Evolutionary conservation across 2,888 invertebrate genomes (phyloP).

Genomic region (Ennomos erosarius): DNA sequence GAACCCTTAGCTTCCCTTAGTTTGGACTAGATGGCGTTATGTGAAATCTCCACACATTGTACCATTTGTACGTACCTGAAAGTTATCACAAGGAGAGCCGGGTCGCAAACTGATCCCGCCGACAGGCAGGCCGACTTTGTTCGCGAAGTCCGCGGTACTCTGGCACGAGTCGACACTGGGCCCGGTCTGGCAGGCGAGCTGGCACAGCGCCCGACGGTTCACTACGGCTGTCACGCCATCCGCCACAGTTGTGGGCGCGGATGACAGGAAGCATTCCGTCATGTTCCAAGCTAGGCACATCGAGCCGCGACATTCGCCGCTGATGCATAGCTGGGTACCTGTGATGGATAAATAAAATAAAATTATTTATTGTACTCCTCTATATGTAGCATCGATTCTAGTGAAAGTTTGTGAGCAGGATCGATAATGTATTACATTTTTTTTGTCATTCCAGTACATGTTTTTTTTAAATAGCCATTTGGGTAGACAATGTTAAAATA

Average conservation of each 20-base stretch:
- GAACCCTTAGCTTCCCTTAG: too few species aligned
- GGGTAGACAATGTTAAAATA: too few species aligned
- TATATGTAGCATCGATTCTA: too few species aligned
- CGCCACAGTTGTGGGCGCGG: slow-evolving; percentile 86
- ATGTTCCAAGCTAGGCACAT: slow-evolving; percentile 98
- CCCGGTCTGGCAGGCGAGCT: slow-evolving; percentile 97
- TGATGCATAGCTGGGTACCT: slow-evolving; percentile 92
- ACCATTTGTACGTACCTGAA: slow-evolving; percentile 94
- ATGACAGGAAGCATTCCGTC: slow-evolving; percentile 97
- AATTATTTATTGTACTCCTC: too few species aligned
- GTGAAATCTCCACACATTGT: too few species aligned
- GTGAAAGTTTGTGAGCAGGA: too few species aligned
- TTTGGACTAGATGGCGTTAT: too few species aligned
- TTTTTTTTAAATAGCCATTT: too few species aligned
- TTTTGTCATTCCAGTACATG: too few species aligned
- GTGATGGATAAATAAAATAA: slow-evolving; percentile 21
- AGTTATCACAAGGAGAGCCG: slow-evolving; percentile 99
- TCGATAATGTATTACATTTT: too few species aligned
- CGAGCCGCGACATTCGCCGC: slow-evolving; percentile 97
- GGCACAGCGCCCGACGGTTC: slow-evolving; percentile 95
- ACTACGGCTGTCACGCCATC: slow-evolving; percentile 85
- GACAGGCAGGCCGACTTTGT: slow-evolving; percentile 87
- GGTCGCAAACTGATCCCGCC: slow-evolving; percentile 95
- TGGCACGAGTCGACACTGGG: slow-evolving; percentile 90
- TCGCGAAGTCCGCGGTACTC: slow-evolving; percentile 95